Evolutionary conservation across 2,113 vertebrate genomes (phyloP).

Genomic region (Pseudorectes ferrugineus): DNA sequence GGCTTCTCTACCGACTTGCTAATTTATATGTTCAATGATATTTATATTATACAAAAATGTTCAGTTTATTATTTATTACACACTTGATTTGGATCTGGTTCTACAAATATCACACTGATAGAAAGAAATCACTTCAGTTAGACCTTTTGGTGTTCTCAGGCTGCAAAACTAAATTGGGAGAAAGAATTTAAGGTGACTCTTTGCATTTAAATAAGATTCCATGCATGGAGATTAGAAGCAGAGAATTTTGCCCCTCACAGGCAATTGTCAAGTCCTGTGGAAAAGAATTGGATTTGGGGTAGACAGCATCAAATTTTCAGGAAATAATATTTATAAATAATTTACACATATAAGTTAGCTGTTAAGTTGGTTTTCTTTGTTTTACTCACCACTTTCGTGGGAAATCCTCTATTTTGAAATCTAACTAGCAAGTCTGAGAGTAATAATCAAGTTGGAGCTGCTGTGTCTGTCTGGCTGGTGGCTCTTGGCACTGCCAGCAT

Average conservation of each 20-base stretch:
- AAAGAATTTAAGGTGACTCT: constrained; percentile 7
- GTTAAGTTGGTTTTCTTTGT: not conserved
- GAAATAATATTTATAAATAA: not conserved
- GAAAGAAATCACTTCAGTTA: not conserved
- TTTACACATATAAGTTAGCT: not conserved
- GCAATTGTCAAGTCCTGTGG: not conserved
- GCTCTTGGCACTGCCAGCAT: accelerated
- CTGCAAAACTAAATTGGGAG: not conserved
- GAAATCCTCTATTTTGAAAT: not conserved
- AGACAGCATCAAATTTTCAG: not conserved
- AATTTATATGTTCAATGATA: not conserved
- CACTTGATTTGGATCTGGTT: not conserved
- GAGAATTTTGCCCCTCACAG: not conserved
- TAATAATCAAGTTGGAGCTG: not conserved
- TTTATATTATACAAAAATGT: not conserved
- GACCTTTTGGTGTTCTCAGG: not conserved
- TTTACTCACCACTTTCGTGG: not conserved
- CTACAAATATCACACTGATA: not conserved
- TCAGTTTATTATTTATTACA: not conserved
- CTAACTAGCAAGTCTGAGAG: not conserved
- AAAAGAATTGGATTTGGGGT: not conserved
- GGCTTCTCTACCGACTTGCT: not conserved
- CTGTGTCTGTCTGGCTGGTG: too few species aligned
- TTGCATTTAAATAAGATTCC: constrained; percentile 54
- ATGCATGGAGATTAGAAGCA: not conserved